Evolutionary conservation across 1,140 invertebrate species (phyloP).

Genomic region (Brachionus calyciflorus): DNA sequence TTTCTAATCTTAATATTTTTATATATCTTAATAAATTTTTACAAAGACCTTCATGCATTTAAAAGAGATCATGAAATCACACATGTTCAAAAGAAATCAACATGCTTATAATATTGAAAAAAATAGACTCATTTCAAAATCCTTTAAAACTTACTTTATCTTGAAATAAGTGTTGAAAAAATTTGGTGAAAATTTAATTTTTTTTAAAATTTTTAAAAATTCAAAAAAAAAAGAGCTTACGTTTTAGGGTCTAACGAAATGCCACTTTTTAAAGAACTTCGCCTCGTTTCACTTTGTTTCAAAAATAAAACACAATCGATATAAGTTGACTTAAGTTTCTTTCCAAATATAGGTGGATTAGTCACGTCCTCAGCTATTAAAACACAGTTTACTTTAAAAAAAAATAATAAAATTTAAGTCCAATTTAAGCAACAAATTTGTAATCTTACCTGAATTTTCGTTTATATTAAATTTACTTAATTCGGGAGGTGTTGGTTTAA

Average conservation of each 20-base stretch:
- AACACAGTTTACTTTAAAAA: slow-evolving; percentile 31
- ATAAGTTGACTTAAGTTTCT: slow-evolving; percentile 3
- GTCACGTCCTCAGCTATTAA: slow-evolving; percentile 34
- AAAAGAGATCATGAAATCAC: not conserved
- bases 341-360: slow-evolving; percentile 19
- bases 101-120: too few species aligned
- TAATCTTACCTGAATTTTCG: slow-evolving; percentile 38
- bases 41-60: not conserved
- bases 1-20: not conserved
- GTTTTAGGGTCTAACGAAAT: slow-evolving; percentile 13
- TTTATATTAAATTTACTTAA: slow-evolving; percentile 7
- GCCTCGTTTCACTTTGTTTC: not conserved
- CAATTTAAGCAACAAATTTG: not conserved
- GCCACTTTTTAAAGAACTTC: slow-evolving; percentile 15
- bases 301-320: slow-evolving; percentile 8
- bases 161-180: not conserved
- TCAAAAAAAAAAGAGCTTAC: too few species aligned
- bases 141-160: slow-evolving; percentile 17
- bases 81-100: too few species aligned
- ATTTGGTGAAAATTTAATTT: not conserved
- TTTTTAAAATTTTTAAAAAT: too few species aligned
- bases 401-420: not conserved
- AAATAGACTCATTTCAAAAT: too few species aligned
- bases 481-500: not conserved
- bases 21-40: not conserved